Evolutionary conservation across 2,797 vertebrate genomes (phyloP), one percentile per base, ranked within the genome.

Genomic region (Taeniopygia guttata): DNA sequence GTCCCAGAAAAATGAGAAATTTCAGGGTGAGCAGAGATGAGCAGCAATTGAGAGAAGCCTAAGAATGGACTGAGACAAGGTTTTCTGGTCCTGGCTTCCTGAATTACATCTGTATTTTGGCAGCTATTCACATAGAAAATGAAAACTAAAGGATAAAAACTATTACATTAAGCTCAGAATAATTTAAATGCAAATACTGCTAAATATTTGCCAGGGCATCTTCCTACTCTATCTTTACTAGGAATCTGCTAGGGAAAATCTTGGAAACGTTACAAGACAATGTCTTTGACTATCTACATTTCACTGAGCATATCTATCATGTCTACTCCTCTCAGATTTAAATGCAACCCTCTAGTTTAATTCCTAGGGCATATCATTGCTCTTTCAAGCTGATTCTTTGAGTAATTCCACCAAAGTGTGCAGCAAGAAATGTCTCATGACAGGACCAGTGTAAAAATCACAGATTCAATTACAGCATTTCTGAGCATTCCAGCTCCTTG

Each of bases 281-380:
- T 4, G 27, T 27, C 22, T 59, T 46, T 78, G 55, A 54, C 18
- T 54, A 9, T 63, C 74, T 54, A 18, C 52, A 34, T 7, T 56
- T 68, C 19, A 52, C 3, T 36, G 26, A 78, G 1, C 5, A 13
- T 12, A 54, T 64, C 13, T 56, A 2, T 54, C 0, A 16, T 59
- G 66, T 80, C 10, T 70, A 27, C 14, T 27, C 8, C 5, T 45
- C 32, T 83, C 21, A 40, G 20, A 68, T 21, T 55, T 11, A 86
- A 25, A 19, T 0, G 0, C 19, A 36, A 48, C 9, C 2, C 6
- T 42, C 16, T 55, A 59, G 3, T 20, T 80, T 56, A 79, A 78
- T 46, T 60, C 21, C 34, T 46, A 5, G 13, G 26, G 69, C 69
- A 52, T 4, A 59, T 7, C 0, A 5, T 55, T 36, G 7, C 5